Conservation (phyloP, 2,113 vertebrate species). For the Actenoides lindsayi region DNA sequence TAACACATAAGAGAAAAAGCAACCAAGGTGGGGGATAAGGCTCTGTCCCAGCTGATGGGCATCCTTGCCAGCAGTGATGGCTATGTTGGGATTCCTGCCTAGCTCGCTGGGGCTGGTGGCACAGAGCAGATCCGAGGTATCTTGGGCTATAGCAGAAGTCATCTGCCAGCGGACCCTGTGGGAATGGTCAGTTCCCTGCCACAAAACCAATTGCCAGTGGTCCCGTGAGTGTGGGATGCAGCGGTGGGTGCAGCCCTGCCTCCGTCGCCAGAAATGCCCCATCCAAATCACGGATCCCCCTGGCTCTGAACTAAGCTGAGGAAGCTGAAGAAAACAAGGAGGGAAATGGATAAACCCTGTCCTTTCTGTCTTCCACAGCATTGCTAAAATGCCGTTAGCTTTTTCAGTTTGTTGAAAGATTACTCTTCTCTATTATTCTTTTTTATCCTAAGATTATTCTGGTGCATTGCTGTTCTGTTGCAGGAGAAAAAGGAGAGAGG, state of each 20-base stretch:
- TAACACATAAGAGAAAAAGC: neutral
- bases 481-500: neutral
- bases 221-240: neutral
- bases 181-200: neutral
- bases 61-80: neutral
- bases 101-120: neutral
- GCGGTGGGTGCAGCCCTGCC: neutral
- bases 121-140: neutral
- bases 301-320: neutral
- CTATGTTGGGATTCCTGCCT: neutral
- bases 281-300: neutral
- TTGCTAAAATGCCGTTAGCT: neutral
- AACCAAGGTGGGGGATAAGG: neutral
- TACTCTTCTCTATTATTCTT: neutral
- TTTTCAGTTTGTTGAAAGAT: neutral
- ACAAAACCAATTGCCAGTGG: accelerated
- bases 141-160: neutral
- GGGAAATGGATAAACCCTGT: neutral
- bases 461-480: neutral
- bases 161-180: neutral
- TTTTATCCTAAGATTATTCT: neutral
- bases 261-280: neutral
- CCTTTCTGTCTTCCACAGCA: neutral
- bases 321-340: neutral
- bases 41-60: neutral